Evolutionary conservation across 2,888 invertebrate genomes (phyloP).

Genomic region (Melikaiella ostensackeni): DNA sequence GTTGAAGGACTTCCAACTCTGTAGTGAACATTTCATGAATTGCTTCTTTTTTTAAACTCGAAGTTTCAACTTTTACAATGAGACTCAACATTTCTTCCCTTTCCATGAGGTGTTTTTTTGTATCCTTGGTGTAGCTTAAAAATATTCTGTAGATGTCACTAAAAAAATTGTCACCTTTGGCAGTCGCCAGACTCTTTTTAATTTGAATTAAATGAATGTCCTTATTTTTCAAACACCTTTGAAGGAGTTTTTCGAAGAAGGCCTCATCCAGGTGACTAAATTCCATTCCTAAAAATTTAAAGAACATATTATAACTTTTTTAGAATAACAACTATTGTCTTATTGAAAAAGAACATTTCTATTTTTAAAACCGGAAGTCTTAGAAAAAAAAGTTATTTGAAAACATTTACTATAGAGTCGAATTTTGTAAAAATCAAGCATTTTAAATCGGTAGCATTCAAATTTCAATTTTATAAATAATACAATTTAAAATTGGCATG

Average conservation of each 20-base stretch:
- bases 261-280: background rate
- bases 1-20: background rate
- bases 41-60: slow-evolving; percentile 3
- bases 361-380: too few species aligned
- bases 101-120: background rate
- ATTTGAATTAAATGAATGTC: background rate
- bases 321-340: too few species aligned
- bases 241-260: slow-evolving; percentile 8
- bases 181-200: background rate
- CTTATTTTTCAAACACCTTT: background rate
- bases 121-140: background rate
- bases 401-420: too few species aligned
- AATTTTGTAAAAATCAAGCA: too few species aligned
- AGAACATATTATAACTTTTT: background rate
- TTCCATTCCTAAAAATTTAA: background rate
- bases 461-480: too few species aligned
- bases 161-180: slow-evolving; percentile 19
- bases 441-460: too few species aligned
- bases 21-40: slow-evolving; percentile 9
- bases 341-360: too few species aligned
- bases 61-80: slow-evolving; percentile 8
- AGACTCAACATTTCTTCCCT: background rate
- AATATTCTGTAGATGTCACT: slow-evolving; percentile 30
- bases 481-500: too few species aligned
- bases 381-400: too few species aligned